Conservation (phyloP, 2,113 vertebrate species). For the Chloropsis hardwickii region DNA sequence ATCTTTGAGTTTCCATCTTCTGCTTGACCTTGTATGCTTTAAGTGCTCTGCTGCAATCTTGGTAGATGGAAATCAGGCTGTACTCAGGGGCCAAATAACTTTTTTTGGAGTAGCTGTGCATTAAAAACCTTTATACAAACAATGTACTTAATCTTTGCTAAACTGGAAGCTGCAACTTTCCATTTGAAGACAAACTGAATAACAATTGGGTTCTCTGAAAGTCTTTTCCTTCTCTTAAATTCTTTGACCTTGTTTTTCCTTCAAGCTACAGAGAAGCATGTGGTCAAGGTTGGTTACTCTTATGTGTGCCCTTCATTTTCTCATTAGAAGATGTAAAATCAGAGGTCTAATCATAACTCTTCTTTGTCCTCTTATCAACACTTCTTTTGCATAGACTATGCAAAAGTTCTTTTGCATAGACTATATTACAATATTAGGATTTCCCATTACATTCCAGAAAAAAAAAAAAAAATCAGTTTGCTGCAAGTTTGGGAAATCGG, state of each 20-base stretch:
- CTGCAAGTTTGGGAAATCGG: background rate
- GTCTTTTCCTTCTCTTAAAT: background rate
- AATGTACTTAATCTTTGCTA: background rate
- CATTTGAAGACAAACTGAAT: background rate
- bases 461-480: background rate
- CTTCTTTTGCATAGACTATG: background rate
- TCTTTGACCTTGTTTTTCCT: background rate
- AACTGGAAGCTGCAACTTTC: background rate
- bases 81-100: fast-evolving
- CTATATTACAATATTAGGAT: background rate
- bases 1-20: background rate
- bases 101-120: background rate
- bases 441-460: background rate
- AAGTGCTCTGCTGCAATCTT: background rate
- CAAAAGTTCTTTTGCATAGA: background rate
- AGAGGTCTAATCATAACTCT: background rate
- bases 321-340: background rate
- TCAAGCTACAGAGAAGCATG: background rate
- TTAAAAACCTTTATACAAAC: background rate
- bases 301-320: background rate
- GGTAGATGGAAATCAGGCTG: background rate
- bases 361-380: background rate
- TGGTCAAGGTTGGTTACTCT: background rate
- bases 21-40: background rate
- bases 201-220: background rate